Conservation (phyloP, 2,113 vertebrate genomes). For the Hippopotamus amphibius region DNA sequence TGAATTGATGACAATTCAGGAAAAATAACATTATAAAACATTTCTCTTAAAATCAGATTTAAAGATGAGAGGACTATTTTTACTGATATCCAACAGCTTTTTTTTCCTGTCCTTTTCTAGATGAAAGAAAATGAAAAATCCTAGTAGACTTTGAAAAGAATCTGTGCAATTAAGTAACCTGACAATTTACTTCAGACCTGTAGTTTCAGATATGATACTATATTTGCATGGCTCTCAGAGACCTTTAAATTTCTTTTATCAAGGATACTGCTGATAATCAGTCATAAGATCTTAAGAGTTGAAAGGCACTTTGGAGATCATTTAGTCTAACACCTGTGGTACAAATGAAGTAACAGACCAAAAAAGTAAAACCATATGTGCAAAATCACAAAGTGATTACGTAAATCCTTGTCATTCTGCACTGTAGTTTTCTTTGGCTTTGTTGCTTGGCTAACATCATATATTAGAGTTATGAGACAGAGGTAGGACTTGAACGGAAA, state of each 20-base stretch:
- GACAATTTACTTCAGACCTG: not conserved
- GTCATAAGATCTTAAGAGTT: not conserved
- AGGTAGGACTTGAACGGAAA: not conserved
- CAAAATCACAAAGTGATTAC: not conserved
- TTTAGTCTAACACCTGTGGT: constrained; percentile 9
- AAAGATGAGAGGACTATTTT: not conserved
- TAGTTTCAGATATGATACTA: not conserved
- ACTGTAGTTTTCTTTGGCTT: not conserved
- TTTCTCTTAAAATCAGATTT: constrained; percentile 50
- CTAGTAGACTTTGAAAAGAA: not conserved
- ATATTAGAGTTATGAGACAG: not conserved
- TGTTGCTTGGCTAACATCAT: not conserved
- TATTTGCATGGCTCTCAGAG: not conserved
- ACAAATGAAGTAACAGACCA: constrained; percentile 38
- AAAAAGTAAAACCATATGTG: not conserved
- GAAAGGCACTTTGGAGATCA: not conserved
- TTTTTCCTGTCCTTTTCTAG: constrained; percentile 49
- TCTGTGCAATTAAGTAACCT: constrained; percentile 15
- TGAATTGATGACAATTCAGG: not conserved
- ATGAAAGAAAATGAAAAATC: constrained; percentile 38
- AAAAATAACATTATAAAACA: not conserved
- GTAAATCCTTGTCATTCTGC: not conserved
- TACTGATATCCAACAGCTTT: not conserved
- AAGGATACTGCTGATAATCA: not conserved
- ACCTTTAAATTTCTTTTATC: not conserved